A percentile compares a stretch with the other conserved stretches of the same genome.
Evolutionary conservation across 2,797 vertebrate genomes (phyloP).

Genomic region (Melanitta fusca): DNA sequence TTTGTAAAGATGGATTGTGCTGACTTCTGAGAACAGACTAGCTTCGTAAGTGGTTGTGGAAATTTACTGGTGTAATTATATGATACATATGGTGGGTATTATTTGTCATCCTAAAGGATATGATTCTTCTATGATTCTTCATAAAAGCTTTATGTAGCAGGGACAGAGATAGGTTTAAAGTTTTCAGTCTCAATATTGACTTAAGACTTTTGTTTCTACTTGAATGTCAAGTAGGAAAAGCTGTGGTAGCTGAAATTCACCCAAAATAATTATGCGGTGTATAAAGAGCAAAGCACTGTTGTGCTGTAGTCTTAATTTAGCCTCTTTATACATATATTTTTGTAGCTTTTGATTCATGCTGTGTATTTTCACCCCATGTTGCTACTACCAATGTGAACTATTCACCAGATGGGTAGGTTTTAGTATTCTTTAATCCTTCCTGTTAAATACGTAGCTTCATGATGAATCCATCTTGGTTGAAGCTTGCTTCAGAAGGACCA

Average conservation of each 20-base stretch:
- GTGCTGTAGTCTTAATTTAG: not conserved
- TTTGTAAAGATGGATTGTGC: not conserved
- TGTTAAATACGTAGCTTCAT: not conserved
- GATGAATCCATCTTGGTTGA: not conserved
- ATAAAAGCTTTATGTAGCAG: not conserved
- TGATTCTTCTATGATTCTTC: not conserved
- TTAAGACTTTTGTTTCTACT: not conserved
- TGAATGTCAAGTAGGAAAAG: not conserved
- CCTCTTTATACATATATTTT: not conserved
- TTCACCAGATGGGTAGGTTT: not conserved
- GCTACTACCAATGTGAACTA: not conserved
- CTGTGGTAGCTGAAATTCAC: not conserved
- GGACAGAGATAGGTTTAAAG: not conserved
- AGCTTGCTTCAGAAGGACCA: not conserved
- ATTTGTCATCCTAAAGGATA: not conserved
- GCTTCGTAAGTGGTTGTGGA: not conserved
- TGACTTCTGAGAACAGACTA: not conserved
- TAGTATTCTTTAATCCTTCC: not conserved
- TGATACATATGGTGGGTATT: not conserved
- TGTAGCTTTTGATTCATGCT: not conserved
- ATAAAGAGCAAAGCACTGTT: not conserved
- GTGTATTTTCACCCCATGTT: fast-evolving
- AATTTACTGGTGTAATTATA: not conserved
- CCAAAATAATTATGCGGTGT: not conserved
- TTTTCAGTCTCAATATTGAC: not conserved